phyloP scores from a whole-genome alignment of 2,888 invertebrate genomes.

The Corythucha ciliata region DNA sequence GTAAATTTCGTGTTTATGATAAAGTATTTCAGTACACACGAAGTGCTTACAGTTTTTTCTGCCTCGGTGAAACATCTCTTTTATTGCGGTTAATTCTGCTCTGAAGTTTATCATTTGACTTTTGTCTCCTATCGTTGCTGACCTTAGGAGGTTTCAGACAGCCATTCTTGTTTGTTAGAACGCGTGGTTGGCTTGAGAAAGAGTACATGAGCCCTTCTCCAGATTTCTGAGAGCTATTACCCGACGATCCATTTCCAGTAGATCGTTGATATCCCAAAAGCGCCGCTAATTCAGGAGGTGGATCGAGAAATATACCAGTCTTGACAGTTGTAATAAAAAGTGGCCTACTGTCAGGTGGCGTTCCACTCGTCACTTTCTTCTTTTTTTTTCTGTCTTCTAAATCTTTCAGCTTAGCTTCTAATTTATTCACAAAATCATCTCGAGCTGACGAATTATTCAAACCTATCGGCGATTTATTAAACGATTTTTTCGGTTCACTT shows the following conservation, averaged over 20 bases:
- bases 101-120: conserved; percentile 21
- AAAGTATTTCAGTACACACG: neutral
- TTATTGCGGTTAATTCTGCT: conserved; percentile 22
- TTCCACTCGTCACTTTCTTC: conserved; percentile 33
- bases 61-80: conserved; percentile 20
- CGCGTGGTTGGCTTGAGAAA: conserved; percentile 39
- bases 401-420: conserved; percentile 60
- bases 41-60: conserved; percentile 21
- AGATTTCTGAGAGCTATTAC: conserved; percentile 38
- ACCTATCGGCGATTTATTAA: conserved; percentile 14
- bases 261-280: conserved; percentile 51
- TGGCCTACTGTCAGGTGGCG: conserved; percentile 34
- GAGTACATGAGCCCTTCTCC: conserved; percentile 38
- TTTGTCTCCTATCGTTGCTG: conserved; percentile 18
- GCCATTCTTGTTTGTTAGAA: conserved; percentile 34
- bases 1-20: too few relatives aligned
- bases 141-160: conserved; percentile 21
- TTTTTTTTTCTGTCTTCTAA: conserved; percentile 47
- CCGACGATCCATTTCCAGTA: conserved; percentile 37
- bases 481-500: conserved; percentile 17
- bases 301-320: conserved; percentile 66
- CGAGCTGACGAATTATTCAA: conserved; percentile 14
- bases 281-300: conserved; percentile 60
- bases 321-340: conserved; percentile 73
- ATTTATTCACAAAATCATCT: conserved; percentile 41